phyloP scores from a whole-genome alignment of 2,797 vertebrate species.

The Thaleichthys pacificus region DNA sequence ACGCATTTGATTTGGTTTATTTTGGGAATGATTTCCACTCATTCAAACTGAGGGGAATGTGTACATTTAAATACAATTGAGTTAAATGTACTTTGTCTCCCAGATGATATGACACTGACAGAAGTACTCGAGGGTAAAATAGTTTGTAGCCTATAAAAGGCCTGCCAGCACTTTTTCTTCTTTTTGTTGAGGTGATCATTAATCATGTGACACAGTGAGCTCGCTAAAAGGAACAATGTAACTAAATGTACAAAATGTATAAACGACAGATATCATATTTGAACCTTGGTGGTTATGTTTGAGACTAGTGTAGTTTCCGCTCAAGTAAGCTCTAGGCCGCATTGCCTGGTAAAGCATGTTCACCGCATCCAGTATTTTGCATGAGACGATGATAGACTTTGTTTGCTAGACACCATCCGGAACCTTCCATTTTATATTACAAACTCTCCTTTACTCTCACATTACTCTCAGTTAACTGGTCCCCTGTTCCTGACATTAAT shows the following conservation, averaged over 20 bases:
- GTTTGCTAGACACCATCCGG: slow-evolving; percentile 21
- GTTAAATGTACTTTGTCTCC: not conserved
- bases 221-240: slow-evolving; percentile 39
- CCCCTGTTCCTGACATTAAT: too few relatives aligned
- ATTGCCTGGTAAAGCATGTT: slow-evolving; percentile 78
- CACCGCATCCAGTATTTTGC: slow-evolving; percentile 76
- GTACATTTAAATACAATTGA: not conserved
- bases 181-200: slow-evolving; percentile 62
- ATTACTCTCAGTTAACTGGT: too few relatives aligned
- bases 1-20: not conserved
- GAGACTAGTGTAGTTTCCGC: slow-evolving; percentile 73
- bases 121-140: not conserved
- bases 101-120: not conserved
- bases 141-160: not conserved
- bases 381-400: slow-evolving; percentile 67
- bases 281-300: slow-evolving; percentile 77
- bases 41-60: too few relatives aligned
- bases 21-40: not conserved
- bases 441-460: not conserved
- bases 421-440: slow-evolving; percentile 38
- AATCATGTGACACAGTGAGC: slow-evolving; percentile 66
- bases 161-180: not conserved
- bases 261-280: slow-evolving; percentile 78
- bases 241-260: slow-evolving; percentile 79
- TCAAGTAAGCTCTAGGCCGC: slow-evolving; percentile 64